Evolutionary conservation across 1,140 invertebrate genomes (phyloP).

Genomic region (Drosophila carrolli): DNA sequence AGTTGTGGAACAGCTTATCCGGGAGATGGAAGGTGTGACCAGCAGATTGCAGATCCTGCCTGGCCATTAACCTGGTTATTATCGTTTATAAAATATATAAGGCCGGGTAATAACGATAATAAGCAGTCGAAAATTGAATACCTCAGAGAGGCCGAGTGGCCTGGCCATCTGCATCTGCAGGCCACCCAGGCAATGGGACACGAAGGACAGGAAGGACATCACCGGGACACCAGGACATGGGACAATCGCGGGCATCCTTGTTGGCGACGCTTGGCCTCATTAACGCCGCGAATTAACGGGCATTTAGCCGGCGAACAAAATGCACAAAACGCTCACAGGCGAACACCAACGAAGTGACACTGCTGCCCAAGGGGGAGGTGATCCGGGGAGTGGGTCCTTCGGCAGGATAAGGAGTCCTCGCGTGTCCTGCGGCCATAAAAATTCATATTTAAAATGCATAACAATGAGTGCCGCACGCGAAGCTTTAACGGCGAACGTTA

Average conservation of each 20-base stretch:
- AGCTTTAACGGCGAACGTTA: constrained; percentile 55
- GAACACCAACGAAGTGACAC: constrained; percentile 41
- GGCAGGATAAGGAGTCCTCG: constrained; percentile 4
- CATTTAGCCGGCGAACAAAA: constrained; percentile 64
- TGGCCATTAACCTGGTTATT: constrained; percentile 26
- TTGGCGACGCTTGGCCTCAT: constrained; percentile 60
- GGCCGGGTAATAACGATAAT: constrained; percentile 34
- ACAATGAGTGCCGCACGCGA: constrained; percentile 76
- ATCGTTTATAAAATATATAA: constrained; percentile 42
- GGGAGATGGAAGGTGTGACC: constrained; percentile 17
- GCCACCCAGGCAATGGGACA: constrained; percentile 31
- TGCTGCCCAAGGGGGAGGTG: not conserved
- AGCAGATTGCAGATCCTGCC: constrained; percentile 11
- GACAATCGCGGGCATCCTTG: constrained; percentile 6
- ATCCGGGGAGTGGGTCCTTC: not conserved
- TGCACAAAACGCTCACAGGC: constrained; percentile 12
- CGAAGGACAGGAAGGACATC: not conserved
- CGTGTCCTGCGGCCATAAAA: constrained; percentile 73
- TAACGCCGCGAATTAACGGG: constrained; percentile 72
- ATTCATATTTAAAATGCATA: constrained; percentile 80
- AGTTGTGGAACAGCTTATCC: not conserved
- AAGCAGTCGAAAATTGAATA: constrained; percentile 41
- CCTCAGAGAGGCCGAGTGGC: not conserved
- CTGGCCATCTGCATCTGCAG: constrained; percentile 26
- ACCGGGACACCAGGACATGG: not conserved